Evolutionary conservation across 1,140 invertebrate species (phyloP).

Genomic region (Drosophila jambulina): DNA sequence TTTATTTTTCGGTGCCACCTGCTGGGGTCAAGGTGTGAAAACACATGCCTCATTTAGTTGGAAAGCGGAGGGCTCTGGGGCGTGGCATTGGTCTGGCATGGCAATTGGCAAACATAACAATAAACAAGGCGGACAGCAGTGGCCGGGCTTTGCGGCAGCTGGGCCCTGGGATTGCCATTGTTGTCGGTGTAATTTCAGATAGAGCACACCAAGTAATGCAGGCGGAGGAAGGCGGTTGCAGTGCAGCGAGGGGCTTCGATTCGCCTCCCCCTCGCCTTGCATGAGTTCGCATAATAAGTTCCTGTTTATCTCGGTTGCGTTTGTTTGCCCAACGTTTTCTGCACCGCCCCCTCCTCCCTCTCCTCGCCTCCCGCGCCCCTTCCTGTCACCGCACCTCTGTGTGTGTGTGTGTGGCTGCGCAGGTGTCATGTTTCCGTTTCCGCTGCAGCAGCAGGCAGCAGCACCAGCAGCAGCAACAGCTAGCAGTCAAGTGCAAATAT

Average conservation of each 20-base stretch:
- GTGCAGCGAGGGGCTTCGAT: constrained; percentile 16
- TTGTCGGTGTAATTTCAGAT: constrained; percentile 72
- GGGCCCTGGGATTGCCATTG: constrained; percentile 29
- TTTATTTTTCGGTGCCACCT: constrained; percentile 25
- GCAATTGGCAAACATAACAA: constrained; percentile 74
- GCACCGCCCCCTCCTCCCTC: constrained; percentile 5
- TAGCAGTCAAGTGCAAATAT: constrained; percentile 69
- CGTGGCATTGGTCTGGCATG: constrained; percentile 19
- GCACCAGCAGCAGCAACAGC: constrained; percentile 31
- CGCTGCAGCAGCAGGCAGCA: constrained; percentile 47
- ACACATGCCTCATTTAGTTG: constrained; percentile 54
- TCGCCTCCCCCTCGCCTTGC: constrained; percentile 37
- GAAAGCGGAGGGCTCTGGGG: background rate
- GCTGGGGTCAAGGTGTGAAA: constrained; percentile 68
- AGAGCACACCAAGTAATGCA: constrained; percentile 44
- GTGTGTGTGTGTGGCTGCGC: constrained; percentile 56
- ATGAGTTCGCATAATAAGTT: constrained; percentile 80
- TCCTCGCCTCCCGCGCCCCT: too few species aligned
- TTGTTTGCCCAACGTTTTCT: constrained; percentile 59
- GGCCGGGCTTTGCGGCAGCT: constrained; percentile 30
- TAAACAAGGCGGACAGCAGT: constrained; percentile 47
- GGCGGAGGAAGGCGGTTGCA: constrained; percentile 19
- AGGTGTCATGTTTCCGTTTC: constrained; percentile 81
- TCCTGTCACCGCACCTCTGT: background rate
- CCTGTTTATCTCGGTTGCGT: constrained; percentile 75